These are phyloP conservation scores for Drosophila helvetica DNA, from an alignment of 2,888 invertebrate genomes.

Conservation along the genomic window DNA sequence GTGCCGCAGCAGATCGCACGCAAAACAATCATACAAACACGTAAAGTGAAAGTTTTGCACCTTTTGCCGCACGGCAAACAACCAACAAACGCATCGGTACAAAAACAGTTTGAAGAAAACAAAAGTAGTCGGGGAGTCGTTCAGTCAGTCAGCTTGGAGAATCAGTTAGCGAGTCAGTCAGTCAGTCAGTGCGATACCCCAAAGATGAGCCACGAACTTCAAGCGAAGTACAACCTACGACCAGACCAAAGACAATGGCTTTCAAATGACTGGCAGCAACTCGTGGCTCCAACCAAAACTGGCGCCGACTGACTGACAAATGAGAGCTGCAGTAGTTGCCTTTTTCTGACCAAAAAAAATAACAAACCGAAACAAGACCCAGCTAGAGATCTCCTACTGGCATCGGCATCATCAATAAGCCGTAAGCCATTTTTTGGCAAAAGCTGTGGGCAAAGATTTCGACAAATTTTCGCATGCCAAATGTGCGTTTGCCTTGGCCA, in stretches of 20 bases:
- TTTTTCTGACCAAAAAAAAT: slow-evolving; percentile 51
- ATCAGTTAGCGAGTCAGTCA: slow-evolving; percentile 67
- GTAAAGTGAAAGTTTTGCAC: slow-evolving; percentile 81
- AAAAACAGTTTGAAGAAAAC: slow-evolving; percentile 42
- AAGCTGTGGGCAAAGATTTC: slow-evolving; percentile 54
- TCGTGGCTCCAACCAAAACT: slow-evolving; percentile 42
- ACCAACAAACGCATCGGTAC: slow-evolving; percentile 59
- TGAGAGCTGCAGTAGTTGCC: slow-evolving; percentile 54
- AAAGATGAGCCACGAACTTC: slow-evolving; percentile 59
- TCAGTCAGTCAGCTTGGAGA: slow-evolving; percentile 48
- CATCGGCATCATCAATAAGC: slow-evolving; percentile 53
- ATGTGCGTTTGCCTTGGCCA: slow-evolving; percentile 41
- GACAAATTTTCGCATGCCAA: slow-evolving; percentile 33
- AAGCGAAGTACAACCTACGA: slow-evolving; percentile 51
- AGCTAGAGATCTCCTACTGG: slow-evolving; percentile 24
- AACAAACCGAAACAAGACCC: slow-evolving; percentile 24
- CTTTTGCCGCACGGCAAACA: slow-evolving; percentile 44
- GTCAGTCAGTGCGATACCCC: slow-evolving; percentile 22
- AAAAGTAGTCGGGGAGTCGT: slow-evolving; percentile 56
- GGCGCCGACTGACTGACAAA: slow-evolving; percentile 64
- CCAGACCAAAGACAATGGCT: slow-evolving; percentile 64
- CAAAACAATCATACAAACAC: slow-evolving; percentile 64
- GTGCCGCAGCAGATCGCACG: slow-evolving; percentile 53
- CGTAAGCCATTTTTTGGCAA: slow-evolving; percentile 22
- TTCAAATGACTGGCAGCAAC: slow-evolving; percentile 73